A percentile compares a stretch with the other conserved stretches of the same genome.
These are phyloP conservation scores for Calcarius lapponicus DNA, from an alignment of 2,797 vertebrate species.

Conservation along the genomic window DNA sequence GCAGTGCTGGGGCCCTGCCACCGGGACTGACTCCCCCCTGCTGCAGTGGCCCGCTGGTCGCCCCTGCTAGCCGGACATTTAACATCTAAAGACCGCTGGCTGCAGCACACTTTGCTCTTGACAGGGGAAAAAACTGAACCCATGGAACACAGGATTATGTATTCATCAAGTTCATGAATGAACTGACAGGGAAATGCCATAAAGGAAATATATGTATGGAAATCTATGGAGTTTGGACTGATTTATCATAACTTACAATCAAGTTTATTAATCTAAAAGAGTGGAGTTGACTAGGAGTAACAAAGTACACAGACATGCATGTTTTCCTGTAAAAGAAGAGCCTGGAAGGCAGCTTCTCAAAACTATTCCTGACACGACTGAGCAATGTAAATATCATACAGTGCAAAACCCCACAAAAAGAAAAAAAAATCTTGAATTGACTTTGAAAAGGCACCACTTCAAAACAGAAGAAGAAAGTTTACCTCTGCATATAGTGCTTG, in stretches of 20 bases:
- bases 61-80: too few relatives aligned
- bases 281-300: neutral
- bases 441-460: neutral
- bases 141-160: neutral
- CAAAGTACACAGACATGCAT: neutral
- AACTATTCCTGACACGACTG: neutral
- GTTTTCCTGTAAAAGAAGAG: neutral
- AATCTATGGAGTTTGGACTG: neutral
- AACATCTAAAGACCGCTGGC: too few relatives aligned
- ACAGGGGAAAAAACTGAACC: neutral
- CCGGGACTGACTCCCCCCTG: too few relatives aligned
- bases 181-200: neutral
- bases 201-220: neutral
- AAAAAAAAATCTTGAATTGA: neutral
- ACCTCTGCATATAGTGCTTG: neutral
- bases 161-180: neutral
- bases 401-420: neutral
- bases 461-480: neutral
- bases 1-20: too few relatives aligned
- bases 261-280: neutral
- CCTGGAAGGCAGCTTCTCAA: neutral
- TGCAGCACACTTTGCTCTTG: neutral
- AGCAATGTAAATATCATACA: neutral
- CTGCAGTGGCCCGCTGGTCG: too few relatives aligned
- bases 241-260: neutral